phyloP scores from a whole-genome alignment of 2,113 vertebrate species.

The Scartelaos histophorus region DNA sequence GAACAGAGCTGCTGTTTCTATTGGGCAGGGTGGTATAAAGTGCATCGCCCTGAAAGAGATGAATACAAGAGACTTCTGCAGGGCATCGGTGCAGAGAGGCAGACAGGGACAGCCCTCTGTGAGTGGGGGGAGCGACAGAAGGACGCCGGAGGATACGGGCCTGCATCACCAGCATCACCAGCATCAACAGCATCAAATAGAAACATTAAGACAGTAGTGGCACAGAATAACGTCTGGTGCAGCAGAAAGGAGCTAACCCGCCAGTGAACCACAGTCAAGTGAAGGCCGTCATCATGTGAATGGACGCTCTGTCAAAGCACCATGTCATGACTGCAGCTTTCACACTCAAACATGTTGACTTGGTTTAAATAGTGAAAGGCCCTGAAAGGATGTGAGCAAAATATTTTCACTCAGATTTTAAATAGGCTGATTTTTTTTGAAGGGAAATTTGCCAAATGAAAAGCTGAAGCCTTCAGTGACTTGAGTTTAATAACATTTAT shows the following conservation, averaged over 20 bases:
- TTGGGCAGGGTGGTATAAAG: background rate
- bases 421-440: background rate
- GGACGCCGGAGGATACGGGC: conserved; percentile 19
- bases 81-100: conserved; percentile 31
- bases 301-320: conserved; percentile 11
- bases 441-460: background rate
- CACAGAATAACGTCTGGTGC: conserved; percentile 8
- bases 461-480: background rate
- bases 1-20: conserved; percentile 16
- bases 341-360: background rate
- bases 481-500: background rate
- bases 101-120: conserved; percentile 29
- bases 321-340: background rate
- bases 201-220: conserved; percentile 9
- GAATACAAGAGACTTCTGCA: conserved; percentile 34
- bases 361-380: background rate
- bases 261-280: conserved; percentile 9
- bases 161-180: conserved; percentile 5
- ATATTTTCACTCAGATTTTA: background rate
- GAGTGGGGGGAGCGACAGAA: conserved; percentile 23
- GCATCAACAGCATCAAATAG: conserved; percentile 31
- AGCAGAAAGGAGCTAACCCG: background rate
- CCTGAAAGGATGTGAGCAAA: background rate
- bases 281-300: conserved; percentile 18
- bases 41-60: conserved; percentile 23